These are phyloP conservation scores for Apis cerana DNA, from an alignment of 1,140 invertebrate species.

Conservation along the genomic window DNA sequence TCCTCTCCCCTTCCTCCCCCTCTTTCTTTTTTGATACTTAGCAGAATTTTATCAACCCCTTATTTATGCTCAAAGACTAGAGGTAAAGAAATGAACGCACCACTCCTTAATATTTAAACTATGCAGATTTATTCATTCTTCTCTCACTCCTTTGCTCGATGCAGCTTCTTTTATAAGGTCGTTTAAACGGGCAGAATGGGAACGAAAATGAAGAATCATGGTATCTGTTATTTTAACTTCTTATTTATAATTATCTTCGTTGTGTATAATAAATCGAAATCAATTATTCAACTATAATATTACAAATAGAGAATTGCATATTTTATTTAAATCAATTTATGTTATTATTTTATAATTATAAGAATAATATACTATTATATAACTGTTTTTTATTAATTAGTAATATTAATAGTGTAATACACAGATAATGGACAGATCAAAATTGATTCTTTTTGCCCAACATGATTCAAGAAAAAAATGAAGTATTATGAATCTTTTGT, in stretches of 20 bases:
- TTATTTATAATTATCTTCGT: neutral
- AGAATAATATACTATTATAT: no score
- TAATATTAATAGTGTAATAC: no score
- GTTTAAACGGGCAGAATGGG: neutral
- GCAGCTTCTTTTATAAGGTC: neutral
- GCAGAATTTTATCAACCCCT: neutral
- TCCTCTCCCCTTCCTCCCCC: no score
- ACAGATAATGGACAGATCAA: no score
- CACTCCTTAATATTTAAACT: slow-evolving; percentile 4
- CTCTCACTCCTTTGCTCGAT: neutral
- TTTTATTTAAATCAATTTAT: neutral
- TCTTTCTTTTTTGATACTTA: neutral
- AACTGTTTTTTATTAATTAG: no score
- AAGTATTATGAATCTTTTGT: no score
- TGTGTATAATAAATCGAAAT: neutral
- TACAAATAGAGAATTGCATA: neutral
- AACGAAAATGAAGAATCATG: neutral
- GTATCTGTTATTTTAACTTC: neutral
- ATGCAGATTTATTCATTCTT: slow-evolving; percentile 37
- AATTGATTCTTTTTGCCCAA: no score
- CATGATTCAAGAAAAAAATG: no score
- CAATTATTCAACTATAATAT: neutral
- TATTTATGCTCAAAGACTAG: slow-evolving; percentile 12
- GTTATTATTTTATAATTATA: neutral
- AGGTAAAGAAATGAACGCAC: neutral